Conservation (phyloP, 2,888 invertebrate genomes). For the Eupeodes latifasciatus region DNA sequence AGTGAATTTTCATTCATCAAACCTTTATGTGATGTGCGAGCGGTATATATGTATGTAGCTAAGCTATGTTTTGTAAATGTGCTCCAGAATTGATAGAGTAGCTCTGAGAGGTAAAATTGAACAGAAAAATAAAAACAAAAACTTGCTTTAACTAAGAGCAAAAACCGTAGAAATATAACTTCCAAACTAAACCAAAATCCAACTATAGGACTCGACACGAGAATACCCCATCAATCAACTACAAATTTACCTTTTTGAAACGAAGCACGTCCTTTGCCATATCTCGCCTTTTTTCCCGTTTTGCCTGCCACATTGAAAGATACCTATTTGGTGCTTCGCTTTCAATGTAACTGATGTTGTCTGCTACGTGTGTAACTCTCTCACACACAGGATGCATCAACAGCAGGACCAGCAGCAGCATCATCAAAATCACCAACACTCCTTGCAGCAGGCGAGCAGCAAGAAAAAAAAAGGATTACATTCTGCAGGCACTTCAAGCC, state of each 20-base stretch:
- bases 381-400: constrained; percentile 31
- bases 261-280: constrained; percentile 61
- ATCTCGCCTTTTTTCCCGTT: not conserved
- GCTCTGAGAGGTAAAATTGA: not conserved
- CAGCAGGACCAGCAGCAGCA: constrained; percentile 7
- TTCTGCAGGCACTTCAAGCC: constrained; percentile 14
- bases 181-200: constrained; percentile 61
- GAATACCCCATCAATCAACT: constrained; percentile 73
- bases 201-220: constrained; percentile 57
- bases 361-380: constrained; percentile 57
- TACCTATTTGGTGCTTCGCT: constrained; percentile 25
- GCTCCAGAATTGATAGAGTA: constrained; percentile 51
- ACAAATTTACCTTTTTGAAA: constrained; percentile 72
- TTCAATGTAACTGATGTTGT: constrained; percentile 65
- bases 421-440: not conserved
- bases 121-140: not conserved
- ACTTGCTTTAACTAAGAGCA: not conserved
- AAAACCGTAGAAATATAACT: constrained; percentile 19
- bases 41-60: not conserved
- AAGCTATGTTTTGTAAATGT: too few relatives aligned
- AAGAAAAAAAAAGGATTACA: constrained; percentile 45
- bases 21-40: constrained; percentile 7
- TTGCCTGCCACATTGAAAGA: not conserved
- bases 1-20: constrained; percentile 68
- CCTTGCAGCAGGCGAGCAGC: not conserved